phyloP scores from a whole-genome alignment of 2,113 vertebrate species.

The Nycticebus coucang region DNA sequence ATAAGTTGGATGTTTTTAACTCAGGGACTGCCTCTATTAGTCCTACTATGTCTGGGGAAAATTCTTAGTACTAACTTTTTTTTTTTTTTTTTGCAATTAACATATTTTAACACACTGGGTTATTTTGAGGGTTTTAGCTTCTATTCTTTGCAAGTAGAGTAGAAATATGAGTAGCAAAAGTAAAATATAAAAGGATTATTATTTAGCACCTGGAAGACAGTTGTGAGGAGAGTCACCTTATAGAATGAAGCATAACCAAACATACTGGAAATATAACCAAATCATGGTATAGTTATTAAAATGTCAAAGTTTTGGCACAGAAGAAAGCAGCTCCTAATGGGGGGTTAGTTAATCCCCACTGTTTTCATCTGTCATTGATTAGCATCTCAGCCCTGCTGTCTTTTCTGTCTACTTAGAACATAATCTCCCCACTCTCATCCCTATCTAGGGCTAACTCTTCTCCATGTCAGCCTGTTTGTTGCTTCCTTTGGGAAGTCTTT shows the following conservation, averaged over 20 bases:
- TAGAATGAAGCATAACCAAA: background rate
- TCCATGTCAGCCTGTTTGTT: background rate
- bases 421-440: background rate
- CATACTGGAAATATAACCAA: background rate
- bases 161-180: conserved; percentile 25
- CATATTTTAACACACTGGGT: background rate
- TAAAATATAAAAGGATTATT: background rate
- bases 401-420: background rate
- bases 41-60: background rate
- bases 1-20: no score
- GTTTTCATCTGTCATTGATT: background rate
- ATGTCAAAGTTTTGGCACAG: background rate
- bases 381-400: background rate
- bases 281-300: background rate
- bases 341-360: background rate
- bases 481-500: background rate
- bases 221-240: background rate
- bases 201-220: background rate
- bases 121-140: conserved; percentile 39
- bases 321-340: background rate
- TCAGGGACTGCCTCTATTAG: background rate
- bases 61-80: background rate
- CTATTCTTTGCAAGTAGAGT: background rate
- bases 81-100: background rate
- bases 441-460: background rate